Conservation (phyloP, 1,140 invertebrate species). For the Calosoma granatense region DNA sequence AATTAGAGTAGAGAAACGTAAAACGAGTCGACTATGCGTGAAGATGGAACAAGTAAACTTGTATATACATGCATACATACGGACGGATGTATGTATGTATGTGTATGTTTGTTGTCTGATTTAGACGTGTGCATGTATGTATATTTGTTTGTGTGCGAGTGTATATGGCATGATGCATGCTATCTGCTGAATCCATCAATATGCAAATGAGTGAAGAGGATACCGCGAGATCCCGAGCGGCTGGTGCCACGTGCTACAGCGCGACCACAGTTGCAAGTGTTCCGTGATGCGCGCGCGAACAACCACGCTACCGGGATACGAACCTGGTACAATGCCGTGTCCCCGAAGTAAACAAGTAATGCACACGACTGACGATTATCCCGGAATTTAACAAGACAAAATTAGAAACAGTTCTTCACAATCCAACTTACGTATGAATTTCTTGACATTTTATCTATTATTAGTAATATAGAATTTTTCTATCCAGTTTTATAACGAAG, state of each 20-base stretch:
- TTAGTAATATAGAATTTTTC: too few relatives aligned
- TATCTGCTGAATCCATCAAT: slow-evolving; percentile 9
- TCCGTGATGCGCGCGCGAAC: neutral
- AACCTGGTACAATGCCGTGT: too few relatives aligned
- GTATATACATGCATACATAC: too few relatives aligned
- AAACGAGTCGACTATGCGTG: too few relatives aligned
- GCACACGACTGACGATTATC: neutral
- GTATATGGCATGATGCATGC: slow-evolving; percentile 4
- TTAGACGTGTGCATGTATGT: neutral
- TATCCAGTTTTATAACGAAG: too few relatives aligned
- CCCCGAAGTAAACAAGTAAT: neutral
- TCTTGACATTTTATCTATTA: too few relatives aligned
- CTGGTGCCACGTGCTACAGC: neutral
- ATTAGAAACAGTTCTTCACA: too few relatives aligned
- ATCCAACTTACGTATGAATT: too few relatives aligned
- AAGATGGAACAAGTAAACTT: too few relatives aligned
- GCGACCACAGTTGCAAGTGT: neutral
- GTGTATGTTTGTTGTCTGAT: neutral
- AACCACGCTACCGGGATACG: too few relatives aligned
- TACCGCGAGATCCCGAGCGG: neutral
- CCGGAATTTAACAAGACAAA: neutral
- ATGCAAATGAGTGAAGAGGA: slow-evolving; percentile 6
- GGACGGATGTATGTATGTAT: neutral
- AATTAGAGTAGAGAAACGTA: too few relatives aligned
- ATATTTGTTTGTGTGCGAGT: neutral